Percentiles rank a stretch among this genome's conserved stretches.
These are phyloP conservation scores for Clarias fuscus DNA, from an alignment of 2,797 vertebrate species.

Conservation along the genomic window DNA sequence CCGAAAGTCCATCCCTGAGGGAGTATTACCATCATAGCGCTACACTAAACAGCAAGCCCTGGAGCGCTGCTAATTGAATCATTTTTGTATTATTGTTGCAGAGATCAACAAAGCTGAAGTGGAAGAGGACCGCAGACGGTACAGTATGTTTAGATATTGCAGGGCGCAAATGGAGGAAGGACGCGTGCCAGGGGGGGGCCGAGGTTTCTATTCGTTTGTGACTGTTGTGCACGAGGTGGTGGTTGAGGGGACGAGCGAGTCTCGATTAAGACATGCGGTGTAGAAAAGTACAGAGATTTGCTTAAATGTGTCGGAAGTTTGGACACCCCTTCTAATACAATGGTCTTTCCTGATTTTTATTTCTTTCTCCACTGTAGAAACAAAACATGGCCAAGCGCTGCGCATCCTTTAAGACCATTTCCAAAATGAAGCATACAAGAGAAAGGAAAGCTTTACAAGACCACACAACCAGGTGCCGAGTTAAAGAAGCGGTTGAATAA, in stretches of 20 bases:
- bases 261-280: too few species aligned
- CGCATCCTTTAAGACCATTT: neutral
- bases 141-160: neutral
- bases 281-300: too few species aligned
- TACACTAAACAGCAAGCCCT: conserved; percentile 19
- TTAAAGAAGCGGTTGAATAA: neutral
- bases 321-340: too few species aligned
- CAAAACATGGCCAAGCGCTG: too few species aligned
- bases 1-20: conserved; percentile 48
- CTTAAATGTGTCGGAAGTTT: too few species aligned
- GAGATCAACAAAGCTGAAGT: conserved; percentile 16
- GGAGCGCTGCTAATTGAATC: conserved; percentile 24
- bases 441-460: neutral
- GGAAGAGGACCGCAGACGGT: conserved; percentile 2
- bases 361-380: neutral
- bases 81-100: conserved; percentile 19
- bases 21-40: conserved; percentile 45
- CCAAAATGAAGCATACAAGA: neutral
- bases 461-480: neutral
- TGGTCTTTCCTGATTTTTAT: too few species aligned
- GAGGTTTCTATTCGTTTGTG: neutral
- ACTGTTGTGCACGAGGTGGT: neutral
- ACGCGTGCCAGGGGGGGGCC: neutral
- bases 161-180: neutral
- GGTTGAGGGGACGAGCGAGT: too few species aligned